Evolutionary conservation across 2,888 invertebrate species (phyloP).

Genomic region (Sphaerophoria taeniata): DNA sequence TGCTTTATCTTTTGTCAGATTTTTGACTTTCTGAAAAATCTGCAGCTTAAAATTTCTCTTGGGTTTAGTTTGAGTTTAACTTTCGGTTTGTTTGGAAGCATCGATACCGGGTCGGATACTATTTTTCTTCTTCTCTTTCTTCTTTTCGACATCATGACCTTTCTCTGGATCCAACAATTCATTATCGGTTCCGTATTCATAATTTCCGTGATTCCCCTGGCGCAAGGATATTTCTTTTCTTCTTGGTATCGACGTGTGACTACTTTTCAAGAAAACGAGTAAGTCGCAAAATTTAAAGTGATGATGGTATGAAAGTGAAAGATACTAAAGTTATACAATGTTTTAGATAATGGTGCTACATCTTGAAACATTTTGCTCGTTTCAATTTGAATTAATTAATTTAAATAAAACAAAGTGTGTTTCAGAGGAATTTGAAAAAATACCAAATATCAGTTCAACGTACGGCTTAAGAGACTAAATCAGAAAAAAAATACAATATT

Average conservation of each 20-base stretch:
- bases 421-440: constrained; percentile 6
- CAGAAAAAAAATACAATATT: constrained; percentile 2
- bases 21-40: constrained; percentile 28
- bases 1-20: neutral
- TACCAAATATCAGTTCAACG: neutral
- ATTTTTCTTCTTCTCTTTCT: neutral
- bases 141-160: constrained; percentile 27
- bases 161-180: neutral
- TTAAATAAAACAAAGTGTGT: neutral
- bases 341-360: neutral
- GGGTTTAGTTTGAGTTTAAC: constrained; percentile 61
- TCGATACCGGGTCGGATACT: constrained; percentile 4
- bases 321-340: constrained; percentile 2
- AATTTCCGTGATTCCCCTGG: constrained; percentile 12
- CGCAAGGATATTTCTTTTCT: constrained; percentile 43
- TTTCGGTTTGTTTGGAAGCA: constrained; percentile 60
- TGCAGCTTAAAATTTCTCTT: constrained; percentile 56
- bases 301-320: constrained; percentile 44
- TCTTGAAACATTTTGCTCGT: neutral
- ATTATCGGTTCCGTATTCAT: constrained; percentile 22
- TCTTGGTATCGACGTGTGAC: constrained; percentile 64
- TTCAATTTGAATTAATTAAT: constrained; percentile 42
- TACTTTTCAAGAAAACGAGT: constrained; percentile 62
- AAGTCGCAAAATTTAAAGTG: constrained; percentile 27
- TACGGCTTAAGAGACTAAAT: neutral